phyloP scores from a whole-genome alignment of 2,888 invertebrate genomes.

The Rhamnusium bicolor region DNA sequence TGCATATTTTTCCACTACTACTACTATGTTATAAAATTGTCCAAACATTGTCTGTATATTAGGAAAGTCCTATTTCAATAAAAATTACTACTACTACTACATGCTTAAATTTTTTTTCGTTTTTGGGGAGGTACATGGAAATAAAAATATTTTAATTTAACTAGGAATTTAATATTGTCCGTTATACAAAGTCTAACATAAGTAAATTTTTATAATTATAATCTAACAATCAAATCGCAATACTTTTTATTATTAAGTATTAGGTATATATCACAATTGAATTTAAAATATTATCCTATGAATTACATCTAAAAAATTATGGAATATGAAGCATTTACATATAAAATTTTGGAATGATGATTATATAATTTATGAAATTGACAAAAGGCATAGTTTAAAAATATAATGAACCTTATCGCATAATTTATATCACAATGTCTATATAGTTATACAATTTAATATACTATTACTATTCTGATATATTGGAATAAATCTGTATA shows the following conservation, averaged over 20 bases:
- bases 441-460: background rate
- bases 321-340: conserved; percentile 12
- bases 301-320: background rate
- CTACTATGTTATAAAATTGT: too few relatives aligned
- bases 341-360: background rate
- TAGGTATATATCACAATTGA: conserved; percentile 21
- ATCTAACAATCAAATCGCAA: conserved; percentile 15
- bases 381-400: background rate
- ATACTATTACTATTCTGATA: conserved; percentile 1
- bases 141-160: background rate
- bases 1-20: too few relatives aligned
- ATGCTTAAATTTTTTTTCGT: too few relatives aligned
- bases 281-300: background rate
- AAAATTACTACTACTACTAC: too few relatives aligned
- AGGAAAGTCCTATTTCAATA: too few relatives aligned
- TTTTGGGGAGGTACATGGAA: too few relatives aligned
- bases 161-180: conserved; percentile 9
- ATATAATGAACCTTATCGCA: background rate
- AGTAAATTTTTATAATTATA: conserved; percentile 17
- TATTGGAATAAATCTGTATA: background rate
- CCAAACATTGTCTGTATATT: too few relatives aligned
- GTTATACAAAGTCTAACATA: conserved; percentile 25
- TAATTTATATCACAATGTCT: conserved; percentile 11
- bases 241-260: conserved; percentile 25
- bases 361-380: background rate